These are phyloP conservation scores for Caenorhabditis imperialis DNA, from an alignment of 2,888 invertebrate species.

Conservation along the genomic window DNA sequence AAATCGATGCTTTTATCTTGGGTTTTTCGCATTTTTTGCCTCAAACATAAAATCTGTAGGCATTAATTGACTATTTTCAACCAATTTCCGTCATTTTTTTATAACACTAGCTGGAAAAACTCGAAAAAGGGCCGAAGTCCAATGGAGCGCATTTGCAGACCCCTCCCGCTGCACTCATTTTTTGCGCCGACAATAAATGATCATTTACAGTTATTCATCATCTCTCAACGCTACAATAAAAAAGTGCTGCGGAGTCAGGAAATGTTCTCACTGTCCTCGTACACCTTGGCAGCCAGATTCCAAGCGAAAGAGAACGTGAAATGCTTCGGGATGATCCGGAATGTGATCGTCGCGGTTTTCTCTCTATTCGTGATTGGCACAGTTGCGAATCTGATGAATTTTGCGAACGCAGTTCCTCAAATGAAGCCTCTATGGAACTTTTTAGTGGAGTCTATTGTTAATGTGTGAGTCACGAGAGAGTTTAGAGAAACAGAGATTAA, in stretches of 20 bases:
- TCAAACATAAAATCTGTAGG: too few species aligned
- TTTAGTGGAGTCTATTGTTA: slow-evolving; percentile 18
- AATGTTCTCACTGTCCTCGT: slow-evolving; percentile 9
- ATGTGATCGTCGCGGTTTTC: slow-evolving; percentile 16
- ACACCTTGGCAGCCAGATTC: slow-evolving; percentile 30
- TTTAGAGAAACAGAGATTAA: too few species aligned
- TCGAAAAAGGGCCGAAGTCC: too few species aligned
- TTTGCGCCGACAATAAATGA: background rate
- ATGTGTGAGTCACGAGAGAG: slow-evolving; percentile 24
- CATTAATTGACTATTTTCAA: too few species aligned
- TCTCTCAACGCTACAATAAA: slow-evolving; percentile 17
- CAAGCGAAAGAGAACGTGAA: slow-evolving; percentile 32
- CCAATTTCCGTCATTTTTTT: too few species aligned
- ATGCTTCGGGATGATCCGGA: slow-evolving; percentile 22
- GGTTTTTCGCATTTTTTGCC: too few species aligned
- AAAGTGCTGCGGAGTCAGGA: slow-evolving; percentile 2
- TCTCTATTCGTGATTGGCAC: slow-evolving; percentile 12
- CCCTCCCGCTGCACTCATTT: too few species aligned
- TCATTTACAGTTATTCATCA: slow-evolving; percentile 27
- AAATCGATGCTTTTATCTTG: too few species aligned
- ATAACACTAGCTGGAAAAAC: too few species aligned
- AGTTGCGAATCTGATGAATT: slow-evolving; percentile 20
- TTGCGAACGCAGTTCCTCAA: slow-evolving; percentile 11
- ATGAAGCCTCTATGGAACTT: slow-evolving; percentile 24
- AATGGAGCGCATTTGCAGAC: too few species aligned